These are phyloP conservation scores for Cephalopachus bancanus DNA, from an alignment of 2,797 vertebrate species.

Conservation along the genomic window DNA sequence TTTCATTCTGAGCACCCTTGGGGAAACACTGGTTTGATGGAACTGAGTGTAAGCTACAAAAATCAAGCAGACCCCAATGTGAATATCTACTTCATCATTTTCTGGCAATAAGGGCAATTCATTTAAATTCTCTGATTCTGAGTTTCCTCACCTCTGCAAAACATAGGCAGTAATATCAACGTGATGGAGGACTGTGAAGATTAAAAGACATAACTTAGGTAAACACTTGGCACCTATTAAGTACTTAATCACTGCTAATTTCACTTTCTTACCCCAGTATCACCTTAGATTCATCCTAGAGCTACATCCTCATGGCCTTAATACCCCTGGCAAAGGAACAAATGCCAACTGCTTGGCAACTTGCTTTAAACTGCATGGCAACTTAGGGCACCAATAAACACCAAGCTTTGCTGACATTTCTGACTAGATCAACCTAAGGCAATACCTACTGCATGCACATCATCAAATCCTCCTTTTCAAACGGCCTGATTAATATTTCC, in stretches of 20 bases:
- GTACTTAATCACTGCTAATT: neutral
- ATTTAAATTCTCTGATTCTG: neutral
- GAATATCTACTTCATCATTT: neutral
- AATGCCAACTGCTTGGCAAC: neutral
- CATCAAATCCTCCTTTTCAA: conserved; percentile 8
- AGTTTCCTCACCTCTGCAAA: neutral
- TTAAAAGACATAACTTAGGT: neutral
- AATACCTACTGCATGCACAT: neutral
- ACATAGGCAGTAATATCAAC: too few species aligned
- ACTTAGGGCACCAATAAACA: neutral
- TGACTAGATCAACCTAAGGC: neutral
- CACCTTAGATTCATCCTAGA: neutral
- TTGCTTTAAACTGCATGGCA: neutral
- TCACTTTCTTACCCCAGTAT: neutral
- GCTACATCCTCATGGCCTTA: neutral
- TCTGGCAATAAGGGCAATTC: neutral
- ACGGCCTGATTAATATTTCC: neutral
- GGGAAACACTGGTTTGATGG: neutral
- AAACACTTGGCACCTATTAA: neutral
- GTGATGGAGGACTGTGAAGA: neutral
- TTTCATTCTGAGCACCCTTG: neutral
- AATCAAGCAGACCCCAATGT: neutral
- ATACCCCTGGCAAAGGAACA: neutral
- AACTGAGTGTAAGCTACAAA: neutral
- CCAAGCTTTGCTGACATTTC: neutral